Evolutionary conservation across 2,113 vertebrate species (phyloP).

Genomic region (Megaceryle torquata): DNA sequence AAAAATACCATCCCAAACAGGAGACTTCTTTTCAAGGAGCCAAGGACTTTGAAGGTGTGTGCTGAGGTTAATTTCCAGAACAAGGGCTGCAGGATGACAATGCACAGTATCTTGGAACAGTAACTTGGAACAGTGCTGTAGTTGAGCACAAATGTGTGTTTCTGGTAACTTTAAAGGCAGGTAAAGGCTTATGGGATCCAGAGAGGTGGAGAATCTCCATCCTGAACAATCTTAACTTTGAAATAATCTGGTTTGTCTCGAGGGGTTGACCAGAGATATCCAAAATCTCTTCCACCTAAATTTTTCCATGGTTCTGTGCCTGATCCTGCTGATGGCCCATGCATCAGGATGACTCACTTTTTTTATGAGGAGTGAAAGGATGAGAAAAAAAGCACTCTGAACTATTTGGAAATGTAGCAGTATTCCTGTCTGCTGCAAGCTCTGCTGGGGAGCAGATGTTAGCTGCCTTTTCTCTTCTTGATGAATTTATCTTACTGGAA

Average conservation of each 20-base stretch:
- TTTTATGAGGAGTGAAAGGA: background rate
- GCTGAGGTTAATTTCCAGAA: background rate
- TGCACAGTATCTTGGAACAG: accelerated
- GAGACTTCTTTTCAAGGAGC: background rate
- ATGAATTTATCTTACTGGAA: slow-evolving; percentile 12
- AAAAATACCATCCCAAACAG: background rate
- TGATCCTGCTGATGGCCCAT: background rate
- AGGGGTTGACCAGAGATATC: background rate
- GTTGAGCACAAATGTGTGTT: background rate
- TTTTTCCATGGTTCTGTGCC: background rate
- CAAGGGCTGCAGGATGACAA: background rate
- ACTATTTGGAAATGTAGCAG: background rate
- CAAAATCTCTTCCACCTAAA: background rate
- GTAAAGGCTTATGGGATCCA: background rate
- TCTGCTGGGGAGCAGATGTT: background rate
- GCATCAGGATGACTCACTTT: background rate
- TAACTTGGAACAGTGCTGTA: background rate
- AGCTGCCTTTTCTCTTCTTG: background rate
- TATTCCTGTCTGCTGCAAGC: background rate
- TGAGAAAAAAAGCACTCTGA: background rate
- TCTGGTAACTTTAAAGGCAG: background rate
- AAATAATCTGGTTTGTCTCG: background rate
- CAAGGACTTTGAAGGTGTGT: accelerated
- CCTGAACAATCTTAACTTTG: background rate
- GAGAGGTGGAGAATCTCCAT: background rate